These are phyloP conservation scores for Euura saliciscinereae DNA, from an alignment of 1,140 invertebrate species.

Conservation along the genomic window DNA sequence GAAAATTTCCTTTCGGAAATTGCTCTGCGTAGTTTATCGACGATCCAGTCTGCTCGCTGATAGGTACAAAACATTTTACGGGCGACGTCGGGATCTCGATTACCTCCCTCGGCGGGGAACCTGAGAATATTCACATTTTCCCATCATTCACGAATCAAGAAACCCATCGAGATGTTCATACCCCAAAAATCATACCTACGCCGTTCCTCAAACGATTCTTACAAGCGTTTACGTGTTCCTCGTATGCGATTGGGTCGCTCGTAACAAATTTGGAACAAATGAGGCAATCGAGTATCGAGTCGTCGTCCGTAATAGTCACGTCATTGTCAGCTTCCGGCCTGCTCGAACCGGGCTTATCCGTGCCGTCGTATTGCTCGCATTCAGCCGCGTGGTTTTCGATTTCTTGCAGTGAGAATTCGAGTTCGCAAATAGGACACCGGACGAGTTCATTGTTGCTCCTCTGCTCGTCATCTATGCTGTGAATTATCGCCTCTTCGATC, in stretches of 20 bases:
- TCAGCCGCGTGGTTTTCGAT: slow-evolving; percentile 40
- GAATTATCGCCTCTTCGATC: not conserved
- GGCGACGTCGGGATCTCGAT: slow-evolving; percentile 27
- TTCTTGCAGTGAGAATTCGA: slow-evolving; percentile 29
- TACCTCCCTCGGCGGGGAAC: slow-evolving; percentile 13
- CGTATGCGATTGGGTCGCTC: slow-evolving; percentile 23
- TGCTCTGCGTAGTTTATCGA: slow-evolving; percentile 33
- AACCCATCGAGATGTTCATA: too few species aligned
- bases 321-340: slow-evolving; percentile 15
- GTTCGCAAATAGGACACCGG: slow-evolving; percentile 44
- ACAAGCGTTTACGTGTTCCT: slow-evolving; percentile 34
- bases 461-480: not conserved
- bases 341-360: not conserved
- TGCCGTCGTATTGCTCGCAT: slow-evolving; percentile 34
- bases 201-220: slow-evolving; percentile 17
- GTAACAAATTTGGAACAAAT: slow-evolving; percentile 35
- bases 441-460: not conserved
- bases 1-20: slow-evolving; percentile 23
- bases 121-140: not conserved
- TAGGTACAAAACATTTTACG: slow-evolving; percentile 26
- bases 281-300: slow-evolving; percentile 22
- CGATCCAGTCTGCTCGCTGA: slow-evolving; percentile 31
- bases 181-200: too few species aligned
- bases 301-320: slow-evolving; percentile 11
- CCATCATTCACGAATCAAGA: too few species aligned